Percentiles rank a stretch among this genome's conserved stretches.
Conservation (phyloP, 2,888 invertebrate genomes). For the Saturnia pavonia region DNA sequence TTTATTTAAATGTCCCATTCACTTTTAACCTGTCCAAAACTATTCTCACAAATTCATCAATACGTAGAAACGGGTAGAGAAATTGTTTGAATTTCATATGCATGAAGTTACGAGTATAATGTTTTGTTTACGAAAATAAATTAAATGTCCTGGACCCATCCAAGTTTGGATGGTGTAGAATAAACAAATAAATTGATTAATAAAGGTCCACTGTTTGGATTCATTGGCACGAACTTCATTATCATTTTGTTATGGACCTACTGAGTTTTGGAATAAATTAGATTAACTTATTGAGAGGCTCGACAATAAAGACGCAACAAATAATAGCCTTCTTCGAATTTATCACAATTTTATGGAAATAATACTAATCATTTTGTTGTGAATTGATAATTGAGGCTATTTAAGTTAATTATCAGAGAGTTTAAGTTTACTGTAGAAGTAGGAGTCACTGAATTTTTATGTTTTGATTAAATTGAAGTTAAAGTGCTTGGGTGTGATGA, state of each 20-base stretch:
- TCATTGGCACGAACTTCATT: constrained; percentile 38
- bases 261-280: constrained; percentile 14
- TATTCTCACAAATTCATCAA: not conserved
- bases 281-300: constrained; percentile 13
- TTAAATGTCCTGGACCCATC: constrained; percentile 26
- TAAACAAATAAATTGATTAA: constrained; percentile 34
- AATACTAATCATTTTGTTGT: not conserved
- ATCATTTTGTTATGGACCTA: constrained; percentile 33
- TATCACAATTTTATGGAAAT: not conserved
- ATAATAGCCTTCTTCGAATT: not conserved
- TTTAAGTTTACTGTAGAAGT: not conserved
- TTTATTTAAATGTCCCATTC: not conserved
- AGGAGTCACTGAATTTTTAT: not conserved
- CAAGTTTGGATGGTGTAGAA: constrained; percentile 16
- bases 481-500: not conserved
- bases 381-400: not conserved
- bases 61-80: not conserved
- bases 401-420: not conserved
- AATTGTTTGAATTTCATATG: constrained; percentile 25
- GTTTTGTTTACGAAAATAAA: constrained; percentile 26
- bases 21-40: not conserved
- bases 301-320: constrained; percentile 9
- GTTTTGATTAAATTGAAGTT: not conserved
- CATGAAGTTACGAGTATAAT: constrained; percentile 21
- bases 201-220: constrained; percentile 31